Evolutionary conservation across 2,113 vertebrate species (phyloP), one percentile per base, ranked within the genome.

Genomic region (Myodes glareolus): DNA sequence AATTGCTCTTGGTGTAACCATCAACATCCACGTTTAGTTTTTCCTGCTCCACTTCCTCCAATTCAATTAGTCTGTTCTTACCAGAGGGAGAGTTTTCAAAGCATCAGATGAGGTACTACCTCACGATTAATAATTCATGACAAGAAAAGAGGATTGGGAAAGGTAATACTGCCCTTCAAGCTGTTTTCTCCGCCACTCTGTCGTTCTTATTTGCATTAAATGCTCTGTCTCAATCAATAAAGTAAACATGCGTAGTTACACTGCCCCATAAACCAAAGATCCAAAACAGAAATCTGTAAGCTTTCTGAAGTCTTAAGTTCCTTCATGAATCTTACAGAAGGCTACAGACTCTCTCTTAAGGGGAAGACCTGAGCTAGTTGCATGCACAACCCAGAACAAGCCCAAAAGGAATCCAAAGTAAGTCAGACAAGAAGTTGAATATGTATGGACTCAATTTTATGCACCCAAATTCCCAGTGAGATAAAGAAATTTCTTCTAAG

Each of bases 51-150:
- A 97, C 97, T 98, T 97, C 92, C 93, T 97, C 90, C 92, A 86
- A 97, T 97, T 97, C 97, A 97, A 96, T 97, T 97, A 97, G 97
- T 75, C 78, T 97, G 70, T 95, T 97, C 93, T 97, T 96, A 97
- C 97, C 95, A 97, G 95, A 67, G 97, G 95, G 91, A 96, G 93
- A 97, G 84, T 97, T 97, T 98, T 95, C 96, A 96, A 97, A 97
- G 95, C 95, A 96, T 94, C 95, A 96, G 97, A 95, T 94, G 90
- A 97, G 96, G 94, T 95, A 78, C 96, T 95, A 96, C 97, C 94
- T 97, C 97, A 93, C 92, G 97, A 97, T 97, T 97, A 98, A 97
- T 97, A 97, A 98, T 98, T 98, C 97, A 98, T 97, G 98, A 97
- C 94, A 91, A 97, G 94, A 96, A 97, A 97, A 96, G 92, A 95